Evolutionary conservation across 2,113 vertebrate species (phyloP).

Genomic region (Oncorhynchus keta): DNA sequence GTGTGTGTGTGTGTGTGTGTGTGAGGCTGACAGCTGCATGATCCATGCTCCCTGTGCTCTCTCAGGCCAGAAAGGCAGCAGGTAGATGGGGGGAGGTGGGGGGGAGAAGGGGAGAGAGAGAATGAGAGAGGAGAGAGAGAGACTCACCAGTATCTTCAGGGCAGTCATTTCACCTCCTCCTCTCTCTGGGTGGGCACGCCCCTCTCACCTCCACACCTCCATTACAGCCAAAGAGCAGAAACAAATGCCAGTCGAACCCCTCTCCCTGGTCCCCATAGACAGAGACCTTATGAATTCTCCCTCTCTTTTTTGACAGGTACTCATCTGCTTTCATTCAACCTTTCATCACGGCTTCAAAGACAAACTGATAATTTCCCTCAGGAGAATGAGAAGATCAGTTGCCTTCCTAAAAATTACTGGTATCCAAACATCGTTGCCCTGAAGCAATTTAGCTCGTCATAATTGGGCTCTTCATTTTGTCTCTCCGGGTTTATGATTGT

Average conservation of each 20-base stretch:
- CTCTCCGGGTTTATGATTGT: slow-evolving; percentile 46
- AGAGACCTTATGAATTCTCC: slow-evolving; percentile 53
- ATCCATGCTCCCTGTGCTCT: slow-evolving; percentile 29
- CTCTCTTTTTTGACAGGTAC: slow-evolving; percentile 66
- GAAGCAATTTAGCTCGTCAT: slow-evolving; percentile 61
- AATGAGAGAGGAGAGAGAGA: slow-evolving; percentile 11
- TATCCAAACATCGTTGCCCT: slow-evolving; percentile 68
- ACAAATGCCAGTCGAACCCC: slow-evolving; percentile 8
- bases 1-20: slow-evolving; percentile 60
- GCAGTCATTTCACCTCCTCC: neutral
- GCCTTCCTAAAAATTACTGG: slow-evolving; percentile 64
- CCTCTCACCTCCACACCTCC: neutral
- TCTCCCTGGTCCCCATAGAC: slow-evolving; percentile 38
- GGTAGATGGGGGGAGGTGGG: neutral
- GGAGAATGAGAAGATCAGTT: slow-evolving; percentile 55
- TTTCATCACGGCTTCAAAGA: slow-evolving; percentile 72
- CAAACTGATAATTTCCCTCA: slow-evolving; percentile 56
- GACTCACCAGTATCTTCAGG: neutral
- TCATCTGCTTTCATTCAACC: slow-evolving; percentile 70
- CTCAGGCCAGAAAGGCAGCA: slow-evolving; percentile 8
- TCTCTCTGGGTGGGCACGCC: slow-evolving; percentile 9
- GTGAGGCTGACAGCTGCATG: slow-evolving; percentile 57
- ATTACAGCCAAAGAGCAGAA: neutral
- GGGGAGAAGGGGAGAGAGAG: slow-evolving; percentile 14
- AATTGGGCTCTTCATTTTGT: slow-evolving; percentile 59